Percentiles rank a stretch among this genome's conserved stretches.
Conservation (phyloP, 2,113 vertebrate species). For the Passerina amoena region DNA sequence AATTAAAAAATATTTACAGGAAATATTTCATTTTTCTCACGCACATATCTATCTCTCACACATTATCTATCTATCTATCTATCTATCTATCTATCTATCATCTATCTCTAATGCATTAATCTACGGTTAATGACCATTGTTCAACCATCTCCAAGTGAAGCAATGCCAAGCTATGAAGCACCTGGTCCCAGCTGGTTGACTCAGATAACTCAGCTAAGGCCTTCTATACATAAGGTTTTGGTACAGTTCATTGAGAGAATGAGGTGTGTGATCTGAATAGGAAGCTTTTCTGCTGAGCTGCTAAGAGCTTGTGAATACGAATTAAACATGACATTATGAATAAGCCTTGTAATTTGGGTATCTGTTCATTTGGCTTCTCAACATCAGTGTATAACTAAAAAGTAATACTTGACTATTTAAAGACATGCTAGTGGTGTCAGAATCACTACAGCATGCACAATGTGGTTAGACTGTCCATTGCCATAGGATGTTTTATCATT, state of each 20-base stretch:
- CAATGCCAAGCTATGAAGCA: background rate
- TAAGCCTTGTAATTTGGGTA: background rate
- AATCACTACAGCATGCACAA: background rate
- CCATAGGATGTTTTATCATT: background rate
- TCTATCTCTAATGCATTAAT: background rate
- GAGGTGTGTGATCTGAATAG: background rate
- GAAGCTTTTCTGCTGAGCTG: background rate
- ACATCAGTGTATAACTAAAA: background rate
- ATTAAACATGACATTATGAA: accelerated
- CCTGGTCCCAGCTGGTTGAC: background rate
- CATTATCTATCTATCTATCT: no score
- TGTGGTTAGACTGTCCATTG: background rate
- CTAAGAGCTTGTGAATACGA: background rate
- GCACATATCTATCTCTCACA: no score
- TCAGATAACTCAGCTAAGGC: background rate
- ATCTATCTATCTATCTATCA: background rate
- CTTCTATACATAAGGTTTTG: background rate
- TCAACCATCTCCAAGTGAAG: background rate
- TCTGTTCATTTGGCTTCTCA: background rate
- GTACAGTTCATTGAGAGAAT: background rate
- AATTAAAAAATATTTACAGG: background rate
- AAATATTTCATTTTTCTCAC: background rate
- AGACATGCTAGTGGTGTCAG: background rate
- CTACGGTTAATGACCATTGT: background rate
- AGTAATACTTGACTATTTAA: background rate